phyloP scores from a whole-genome alignment of 1,140 invertebrate genomes.

The Aphaenogaster floridana region DNA sequence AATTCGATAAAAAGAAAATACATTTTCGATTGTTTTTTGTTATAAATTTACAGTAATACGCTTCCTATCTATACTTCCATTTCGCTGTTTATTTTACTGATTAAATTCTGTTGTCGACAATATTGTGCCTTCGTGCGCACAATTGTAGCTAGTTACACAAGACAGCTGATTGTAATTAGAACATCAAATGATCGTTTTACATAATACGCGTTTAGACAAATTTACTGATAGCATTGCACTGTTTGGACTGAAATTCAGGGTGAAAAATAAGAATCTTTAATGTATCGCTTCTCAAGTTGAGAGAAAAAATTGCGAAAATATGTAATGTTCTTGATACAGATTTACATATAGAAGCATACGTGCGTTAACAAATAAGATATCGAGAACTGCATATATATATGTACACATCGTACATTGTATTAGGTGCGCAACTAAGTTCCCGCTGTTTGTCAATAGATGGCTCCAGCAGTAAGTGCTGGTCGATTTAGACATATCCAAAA shows the following conservation, averaged over 20 bases:
- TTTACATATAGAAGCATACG: conserved; percentile 31
- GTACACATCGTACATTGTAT: neutral
- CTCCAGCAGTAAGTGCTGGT: too few species aligned
- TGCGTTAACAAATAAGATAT: neutral
- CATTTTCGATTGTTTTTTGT: neutral
- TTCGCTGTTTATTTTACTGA: conserved; percentile 16
- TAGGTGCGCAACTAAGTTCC: too few species aligned
- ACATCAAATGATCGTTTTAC: conserved; percentile 17
- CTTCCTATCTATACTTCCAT: neutral
- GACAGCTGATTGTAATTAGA: conserved; percentile 51
- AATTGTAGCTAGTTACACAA: conserved; percentile 39
- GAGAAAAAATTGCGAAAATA: neutral
- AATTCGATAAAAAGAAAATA: conserved; percentile 11
- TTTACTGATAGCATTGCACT: neutral
- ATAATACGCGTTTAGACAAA: neutral
- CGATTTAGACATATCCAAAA: too few species aligned
- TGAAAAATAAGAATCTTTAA: conserved; percentile 1
- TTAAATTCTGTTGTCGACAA: conserved; percentile 36
- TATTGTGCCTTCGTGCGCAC: conserved; percentile 53
- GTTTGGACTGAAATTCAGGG: neutral
- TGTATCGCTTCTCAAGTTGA: neutral
- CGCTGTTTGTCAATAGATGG: too few species aligned
- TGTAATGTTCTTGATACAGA: conserved; percentile 34
- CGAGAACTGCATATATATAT: neutral
- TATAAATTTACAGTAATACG: conserved; percentile 2